Evolutionary conservation across 2,888 invertebrate species (phyloP), one percentile per base, ranked within the genome.

Genomic region (Nomada hirtipes): DNA sequence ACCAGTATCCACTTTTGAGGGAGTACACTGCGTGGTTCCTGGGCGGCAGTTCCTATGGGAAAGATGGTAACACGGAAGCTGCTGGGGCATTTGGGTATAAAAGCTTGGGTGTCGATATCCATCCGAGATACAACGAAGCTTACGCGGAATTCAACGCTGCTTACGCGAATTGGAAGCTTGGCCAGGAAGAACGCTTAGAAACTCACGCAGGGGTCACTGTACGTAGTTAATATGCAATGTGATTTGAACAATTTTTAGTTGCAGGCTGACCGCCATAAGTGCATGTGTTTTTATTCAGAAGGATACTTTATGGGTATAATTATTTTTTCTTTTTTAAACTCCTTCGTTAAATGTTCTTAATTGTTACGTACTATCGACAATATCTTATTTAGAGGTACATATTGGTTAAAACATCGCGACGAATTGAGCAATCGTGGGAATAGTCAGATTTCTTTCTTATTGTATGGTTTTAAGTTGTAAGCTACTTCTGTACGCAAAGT

Each of bases 11-110:
- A 70, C 89, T 92, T 76, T 83, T 92, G 57, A 86, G 81, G 42
- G 73, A 86, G 53, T 92, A 92, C 84, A 86, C 87, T 29, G 92
- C 91, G 44, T 92, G 91, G 91, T 90, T 92, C 70, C 77, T 91
- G 47, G 91, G 89, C 18, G 88, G 89, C 44, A 88, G 87, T 76
- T 89, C 91, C 36, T 64, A 79, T 44, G 92, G 91, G 0, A 81
- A 42, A 18, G 92, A 92, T 76, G 92, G 91, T 29, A 91, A 91
- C 78, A 86, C 88, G 15, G 42, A 61, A 10, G 86, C 76, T 61
- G 86, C 89, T 55, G 92, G 92, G 15, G 91, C 92, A 55, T 91
- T 87, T 64, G 89, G 90, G 15, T 91, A 92, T 71, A 88, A 86
- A n/a, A 89, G 84, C 47, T 83, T 91, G 20, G 79, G 70, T 3